Conservation (phyloP, 2,113 vertebrate genomes). For the Promerops cafer region DNA sequence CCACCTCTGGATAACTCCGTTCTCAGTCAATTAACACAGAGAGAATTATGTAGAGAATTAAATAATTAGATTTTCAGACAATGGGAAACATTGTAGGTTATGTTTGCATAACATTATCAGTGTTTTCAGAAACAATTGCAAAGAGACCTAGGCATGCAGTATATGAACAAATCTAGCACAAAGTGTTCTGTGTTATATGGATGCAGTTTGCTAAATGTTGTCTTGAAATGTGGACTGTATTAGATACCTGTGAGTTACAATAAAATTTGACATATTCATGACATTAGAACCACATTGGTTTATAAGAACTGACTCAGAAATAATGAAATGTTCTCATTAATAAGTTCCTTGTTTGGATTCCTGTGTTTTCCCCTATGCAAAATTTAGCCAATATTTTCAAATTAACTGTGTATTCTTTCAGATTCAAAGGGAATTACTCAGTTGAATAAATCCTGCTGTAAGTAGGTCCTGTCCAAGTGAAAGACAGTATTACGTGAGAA, state of each 20-base stretch:
- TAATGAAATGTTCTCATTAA: neutral
- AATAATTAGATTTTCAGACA: neutral
- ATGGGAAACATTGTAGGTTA: neutral
- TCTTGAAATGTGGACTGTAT: neutral
- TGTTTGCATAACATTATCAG: neutral
- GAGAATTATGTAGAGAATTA: neutral
- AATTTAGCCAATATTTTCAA: neutral
- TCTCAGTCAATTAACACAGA: neutral
- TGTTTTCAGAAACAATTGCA: neutral
- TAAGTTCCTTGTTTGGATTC: neutral
- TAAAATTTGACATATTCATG: neutral
- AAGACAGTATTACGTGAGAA: neutral
- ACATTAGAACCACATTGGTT: neutral
- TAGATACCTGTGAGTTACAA: neutral
- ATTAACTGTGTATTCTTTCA: neutral
- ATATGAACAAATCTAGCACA: neutral
- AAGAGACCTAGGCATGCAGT: neutral
- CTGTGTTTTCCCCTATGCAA: neutral
- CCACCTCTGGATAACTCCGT: neutral
- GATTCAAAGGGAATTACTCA: conserved; percentile 2
- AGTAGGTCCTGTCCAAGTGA: neutral
- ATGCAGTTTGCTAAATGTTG: neutral
- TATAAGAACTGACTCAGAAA: neutral
- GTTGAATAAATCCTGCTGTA: neutral
- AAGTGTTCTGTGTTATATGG: neutral